Evolutionary conservation across 2,797 vertebrate species (phyloP).

Genomic region (Chelmon rostratus): DNA sequence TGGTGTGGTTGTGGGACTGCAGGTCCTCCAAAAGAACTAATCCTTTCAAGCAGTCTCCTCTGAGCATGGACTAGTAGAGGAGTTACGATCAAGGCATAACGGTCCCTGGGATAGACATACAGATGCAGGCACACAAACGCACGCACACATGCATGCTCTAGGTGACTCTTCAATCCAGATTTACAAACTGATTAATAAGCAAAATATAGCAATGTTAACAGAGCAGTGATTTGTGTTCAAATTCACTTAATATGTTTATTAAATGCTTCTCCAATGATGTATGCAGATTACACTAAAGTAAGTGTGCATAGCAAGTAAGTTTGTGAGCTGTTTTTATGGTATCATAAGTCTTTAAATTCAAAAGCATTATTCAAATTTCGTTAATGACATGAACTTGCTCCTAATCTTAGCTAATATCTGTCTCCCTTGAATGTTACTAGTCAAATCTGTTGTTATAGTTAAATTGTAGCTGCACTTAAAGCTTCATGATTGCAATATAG

Average conservation of each 20-base stretch:
- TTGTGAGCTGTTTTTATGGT: background rate
- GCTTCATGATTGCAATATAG: background rate
- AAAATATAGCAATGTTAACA: background rate
- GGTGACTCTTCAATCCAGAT: background rate
- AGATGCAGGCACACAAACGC: slow-evolving; percentile 1
- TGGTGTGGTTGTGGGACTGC: slow-evolving; percentile 83
- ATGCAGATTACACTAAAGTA: background rate
- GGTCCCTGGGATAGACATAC: slow-evolving; percentile 83
- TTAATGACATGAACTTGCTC: background rate
- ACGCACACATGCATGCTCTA: background rate
- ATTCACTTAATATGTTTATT: background rate
- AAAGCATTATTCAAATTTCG: background rate
- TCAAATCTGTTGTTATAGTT: background rate
- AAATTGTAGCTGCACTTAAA: background rate
- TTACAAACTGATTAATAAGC: background rate
- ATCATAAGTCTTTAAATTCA: background rate
- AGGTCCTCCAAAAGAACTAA: slow-evolving; percentile 77
- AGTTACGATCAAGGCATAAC: slow-evolving; percentile 88
- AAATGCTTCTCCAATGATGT: background rate
- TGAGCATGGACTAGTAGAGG: slow-evolving; percentile 93
- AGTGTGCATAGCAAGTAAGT: too few relatives aligned
- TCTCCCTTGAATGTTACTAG: background rate
- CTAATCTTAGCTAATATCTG: background rate
- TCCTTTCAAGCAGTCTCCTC: slow-evolving; percentile 88
- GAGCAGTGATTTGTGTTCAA: background rate